A percentile compares a stretch with the other conserved stretches of the same genome.
Conservation (phyloP, 2,888 invertebrate genomes). For the Linnaemya vulpina region DNA sequence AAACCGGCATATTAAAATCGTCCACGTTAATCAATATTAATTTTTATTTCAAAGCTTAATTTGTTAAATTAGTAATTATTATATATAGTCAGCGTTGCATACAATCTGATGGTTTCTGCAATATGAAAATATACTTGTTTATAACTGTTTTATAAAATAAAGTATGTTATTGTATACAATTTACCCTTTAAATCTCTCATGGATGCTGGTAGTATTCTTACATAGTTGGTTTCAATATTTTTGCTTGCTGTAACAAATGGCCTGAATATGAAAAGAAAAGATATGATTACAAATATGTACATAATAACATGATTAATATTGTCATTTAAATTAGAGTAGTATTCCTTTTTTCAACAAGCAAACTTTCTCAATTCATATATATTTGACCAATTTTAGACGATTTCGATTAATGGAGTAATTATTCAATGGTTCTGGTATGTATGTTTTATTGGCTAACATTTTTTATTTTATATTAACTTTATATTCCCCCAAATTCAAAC, state of each 20-base stretch:
- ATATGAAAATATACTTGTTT: background rate
- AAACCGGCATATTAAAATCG: slow-evolving; percentile 82
- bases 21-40: slow-evolving; percentile 48
- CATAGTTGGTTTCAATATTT: slow-evolving; percentile 20
- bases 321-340: too few relatives aligned
- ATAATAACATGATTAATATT: too few relatives aligned
- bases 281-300: too few relatives aligned
- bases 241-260: background rate
- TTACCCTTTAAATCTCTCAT: slow-evolving; percentile 59
- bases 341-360: too few relatives aligned
- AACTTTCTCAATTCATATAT: too few relatives aligned
- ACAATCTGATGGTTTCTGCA: slow-evolving; percentile 23
- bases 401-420: too few relatives aligned
- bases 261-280: slow-evolving; percentile 50
- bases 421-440: too few relatives aligned
- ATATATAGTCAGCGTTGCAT: background rate
- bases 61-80: background rate
- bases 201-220: slow-evolving; percentile 23
- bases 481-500: too few relatives aligned
- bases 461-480: too few relatives aligned
- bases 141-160: background rate
- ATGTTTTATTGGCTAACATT: too few relatives aligned
- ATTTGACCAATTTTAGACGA: too few relatives aligned
- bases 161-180: background rate
- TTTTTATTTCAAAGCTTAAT: slow-evolving; percentile 48